Percentiles rank a stretch among this genome's conserved stretches.
phyloP scores from a whole-genome alignment of 2,888 invertebrate species.

The Rhagophthalmus giganteus region DNA sequence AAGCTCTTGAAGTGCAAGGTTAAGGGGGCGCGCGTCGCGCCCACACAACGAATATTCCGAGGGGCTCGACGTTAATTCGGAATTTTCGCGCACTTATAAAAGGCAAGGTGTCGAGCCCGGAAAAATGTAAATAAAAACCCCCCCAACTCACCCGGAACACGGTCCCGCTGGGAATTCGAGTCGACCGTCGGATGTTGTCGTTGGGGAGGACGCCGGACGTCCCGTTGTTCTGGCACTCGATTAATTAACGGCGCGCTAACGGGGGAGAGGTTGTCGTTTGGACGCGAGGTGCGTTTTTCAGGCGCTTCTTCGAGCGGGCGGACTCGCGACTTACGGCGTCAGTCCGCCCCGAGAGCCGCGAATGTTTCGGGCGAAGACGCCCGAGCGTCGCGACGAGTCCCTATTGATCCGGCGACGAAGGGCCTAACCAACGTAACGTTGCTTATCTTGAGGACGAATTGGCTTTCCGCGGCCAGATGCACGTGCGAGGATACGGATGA shows the following conservation, averaged over 20 bases:
- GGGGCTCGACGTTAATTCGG: neutral
- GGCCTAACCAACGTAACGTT: slow-evolving; percentile 27
- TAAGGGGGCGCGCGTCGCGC: neutral
- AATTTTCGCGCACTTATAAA: neutral
- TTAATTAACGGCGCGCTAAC: neutral
- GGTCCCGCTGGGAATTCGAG: no score
- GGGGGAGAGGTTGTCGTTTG: no score
- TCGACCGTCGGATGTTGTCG: no score
- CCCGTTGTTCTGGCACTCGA: no score
- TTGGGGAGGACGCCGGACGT: no score
- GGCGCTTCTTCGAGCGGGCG: neutral
- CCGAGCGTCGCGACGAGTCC: slow-evolving; percentile 31
- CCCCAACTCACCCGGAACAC: no score
- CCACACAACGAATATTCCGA: neutral
- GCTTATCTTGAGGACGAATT: slow-evolving; percentile 23
- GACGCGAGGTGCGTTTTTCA: slow-evolving; percentile 4
- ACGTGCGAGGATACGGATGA: slow-evolving; percentile 12
- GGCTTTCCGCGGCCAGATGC: slow-evolving; percentile 8
- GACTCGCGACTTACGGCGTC: neutral
- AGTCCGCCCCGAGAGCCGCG: slow-evolving; percentile 4
- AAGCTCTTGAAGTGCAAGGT: neutral
- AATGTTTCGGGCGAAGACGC: slow-evolving; percentile 29
- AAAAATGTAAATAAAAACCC: no score
- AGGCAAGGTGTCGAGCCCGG: no score
- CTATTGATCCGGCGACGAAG: slow-evolving; percentile 32